These are phyloP conservation scores for Penaeus indicus DNA, from an alignment of 1,140 invertebrate species.

Conservation along the genomic window DNA sequence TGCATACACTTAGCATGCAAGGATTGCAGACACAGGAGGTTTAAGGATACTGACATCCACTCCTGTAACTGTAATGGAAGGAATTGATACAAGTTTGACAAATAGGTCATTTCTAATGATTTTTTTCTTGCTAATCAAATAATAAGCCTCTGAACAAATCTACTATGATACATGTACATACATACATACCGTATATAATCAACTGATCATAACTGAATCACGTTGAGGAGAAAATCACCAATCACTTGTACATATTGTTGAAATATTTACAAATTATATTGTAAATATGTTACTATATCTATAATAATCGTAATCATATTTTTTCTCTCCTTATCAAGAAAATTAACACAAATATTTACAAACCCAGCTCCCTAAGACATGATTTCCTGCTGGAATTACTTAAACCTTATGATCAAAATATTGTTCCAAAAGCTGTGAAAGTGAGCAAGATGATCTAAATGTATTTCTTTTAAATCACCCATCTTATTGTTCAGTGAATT, in stretches of 20 bases:
- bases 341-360: conserved; percentile 63
- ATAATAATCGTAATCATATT: conserved; percentile 55
- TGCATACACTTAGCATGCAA: conserved; percentile 54
- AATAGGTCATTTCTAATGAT: conserved; percentile 50
- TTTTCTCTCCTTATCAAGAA: conserved; percentile 58
- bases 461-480: too few relatives aligned
- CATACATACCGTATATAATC: conserved; percentile 53
- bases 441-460: conserved; percentile 28
- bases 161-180: conserved; percentile 64
- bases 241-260: conserved; percentile 61
- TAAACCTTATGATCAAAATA: conserved; percentile 58
- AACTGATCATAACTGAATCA: conserved; percentile 53
- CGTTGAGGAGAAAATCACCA: conserved; percentile 58
- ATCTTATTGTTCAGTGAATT: too few relatives aligned
- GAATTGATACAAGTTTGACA: conserved; percentile 58
- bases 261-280: conserved; percentile 64
- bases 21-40: conserved; percentile 44
- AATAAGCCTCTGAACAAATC: conserved; percentile 62
- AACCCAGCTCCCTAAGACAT: conserved; percentile 48
- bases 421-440: conserved; percentile 58
- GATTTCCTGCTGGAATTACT: conserved; percentile 49
- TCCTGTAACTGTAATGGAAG: conserved; percentile 49
- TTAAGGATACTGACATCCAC: conserved; percentile 19
- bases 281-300: conserved; percentile 57
- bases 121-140: conserved; percentile 50